Conservation (phyloP, 2,888 invertebrate species). For the Xestia c-nigrum region DNA sequence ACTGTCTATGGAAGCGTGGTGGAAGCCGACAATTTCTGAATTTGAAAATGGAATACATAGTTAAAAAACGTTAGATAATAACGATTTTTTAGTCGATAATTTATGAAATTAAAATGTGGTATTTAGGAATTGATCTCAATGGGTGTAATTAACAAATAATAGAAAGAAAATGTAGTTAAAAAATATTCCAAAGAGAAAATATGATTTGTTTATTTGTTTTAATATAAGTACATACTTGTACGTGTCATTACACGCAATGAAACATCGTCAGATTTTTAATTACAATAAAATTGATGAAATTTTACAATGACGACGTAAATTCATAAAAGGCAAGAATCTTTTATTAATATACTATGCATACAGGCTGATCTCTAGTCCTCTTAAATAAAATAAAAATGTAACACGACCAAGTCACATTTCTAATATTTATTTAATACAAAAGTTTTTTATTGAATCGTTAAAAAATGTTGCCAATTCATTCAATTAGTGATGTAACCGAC, state of each 20-base stretch:
- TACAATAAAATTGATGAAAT: conserved; percentile 41
- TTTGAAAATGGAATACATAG: conserved; percentile 38
- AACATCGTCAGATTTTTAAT: conserved; percentile 23
- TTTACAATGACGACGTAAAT: conserved; percentile 29
- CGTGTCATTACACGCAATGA: conserved; percentile 1
- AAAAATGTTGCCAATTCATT: conserved; percentile 50
- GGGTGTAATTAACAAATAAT: conserved; percentile 40
- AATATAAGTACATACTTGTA: conserved; percentile 27
- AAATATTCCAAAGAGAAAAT: conserved; percentile 11
- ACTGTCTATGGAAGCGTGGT: conserved; percentile 23
- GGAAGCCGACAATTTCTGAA: background rate
- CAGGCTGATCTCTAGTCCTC: conserved; percentile 5
- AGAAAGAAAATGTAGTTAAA: conserved; percentile 4
- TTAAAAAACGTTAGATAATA: conserved; percentile 8
- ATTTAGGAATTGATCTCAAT: conserved; percentile 34
- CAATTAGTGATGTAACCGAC: conserved; percentile 58
- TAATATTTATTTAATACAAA: conserved; percentile 27
- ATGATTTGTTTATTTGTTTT: conserved; percentile 3
- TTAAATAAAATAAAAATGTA: conserved; percentile 21
- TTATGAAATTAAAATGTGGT: background rate
- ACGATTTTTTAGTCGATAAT: conserved; percentile 13
- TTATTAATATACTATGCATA: background rate
- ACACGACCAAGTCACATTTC: conserved; percentile 25
- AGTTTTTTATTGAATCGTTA: conserved; percentile 36
- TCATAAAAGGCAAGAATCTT: conserved; percentile 38